Evolutionary conservation across 2,888 invertebrate genomes (phyloP), one percentile per base, ranked within the genome.

Genomic region (Saturnia pavonia): DNA sequence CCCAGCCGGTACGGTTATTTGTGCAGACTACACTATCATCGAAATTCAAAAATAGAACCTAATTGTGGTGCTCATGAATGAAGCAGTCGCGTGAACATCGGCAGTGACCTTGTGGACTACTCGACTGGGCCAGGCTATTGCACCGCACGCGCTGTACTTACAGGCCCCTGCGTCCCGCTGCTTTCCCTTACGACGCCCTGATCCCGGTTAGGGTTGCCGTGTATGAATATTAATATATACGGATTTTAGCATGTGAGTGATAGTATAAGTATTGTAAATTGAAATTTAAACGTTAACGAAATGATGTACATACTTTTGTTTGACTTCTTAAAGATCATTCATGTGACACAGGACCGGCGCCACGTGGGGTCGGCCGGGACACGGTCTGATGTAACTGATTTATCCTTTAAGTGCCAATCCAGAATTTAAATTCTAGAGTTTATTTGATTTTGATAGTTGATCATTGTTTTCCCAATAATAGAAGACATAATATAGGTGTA

Each of bases 41-140:
- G 69, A 66, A 67, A 65, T 71, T 71, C 65, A 68, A 71, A 82
- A 81, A 85, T 82, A 79, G 77, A 85, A 86, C 79, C 80, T 85
- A 86, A 85, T 87, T 85, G 82, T 80, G 76, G 70, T 68, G 82
- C 80, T 83, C 86, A 90, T 91, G 91, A 91, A 91, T 91, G 91
- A 80, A 82, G 70, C 67, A 83, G 83, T 82, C 85, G 85, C 88
- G 88, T 87, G 88, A 83, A 80, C 77, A 73, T 80, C 90, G 90
- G 85, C 90, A 90, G 88, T 90, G 91, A 91, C 91, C 91, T 91
- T 91, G 91, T 82, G 82, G 83, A 76, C 82, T 82, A 83, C 82
- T 82, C 85, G 82, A 78, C 84, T 81, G 84, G 85, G 82, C 80
- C 85, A 84, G 88, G 90, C 87, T 89, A 86, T 88, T 89, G 89